Evolutionary conservation across 2,797 vertebrate genomes (phyloP).

Genomic region (Falco cherrug): DNA sequence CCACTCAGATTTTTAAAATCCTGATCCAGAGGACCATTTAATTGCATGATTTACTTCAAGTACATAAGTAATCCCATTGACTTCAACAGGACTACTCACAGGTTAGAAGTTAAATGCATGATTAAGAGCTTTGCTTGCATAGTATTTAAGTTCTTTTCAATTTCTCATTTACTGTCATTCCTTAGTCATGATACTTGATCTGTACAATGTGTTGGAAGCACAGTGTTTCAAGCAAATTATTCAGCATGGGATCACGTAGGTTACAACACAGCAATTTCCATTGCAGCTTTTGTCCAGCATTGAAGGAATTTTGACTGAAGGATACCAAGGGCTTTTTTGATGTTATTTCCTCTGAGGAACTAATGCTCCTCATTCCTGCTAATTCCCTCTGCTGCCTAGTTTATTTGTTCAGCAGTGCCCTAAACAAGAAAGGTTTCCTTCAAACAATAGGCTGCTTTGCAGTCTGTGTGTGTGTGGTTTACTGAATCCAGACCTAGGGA

Average conservation of each 20-base stretch:
- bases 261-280: slow-evolving; percentile 26
- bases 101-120: slow-evolving; percentile 29
- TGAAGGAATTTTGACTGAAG: slow-evolving; percentile 50
- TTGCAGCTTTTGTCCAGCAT: background rate
- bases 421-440: slow-evolving; percentile 57
- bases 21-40: slow-evolving; percentile 12
- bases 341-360: slow-evolving; percentile 49
- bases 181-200: background rate
- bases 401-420: slow-evolving; percentile 63
- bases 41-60: slow-evolving; percentile 9
- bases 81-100: background rate
- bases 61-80: background rate
- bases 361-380: slow-evolving; percentile 58
- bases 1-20: slow-evolving; percentile 24
- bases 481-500: slow-evolving; percentile 52
- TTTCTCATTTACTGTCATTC: background rate
- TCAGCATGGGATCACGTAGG: background rate
- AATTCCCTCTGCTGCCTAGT: slow-evolving; percentile 56
- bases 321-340: slow-evolving; percentile 26
- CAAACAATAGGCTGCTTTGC: slow-evolving; percentile 60
- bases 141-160: slow-evolving; percentile 8
- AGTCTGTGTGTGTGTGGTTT: slow-evolving; percentile 53
- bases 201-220: background rate
- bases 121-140: slow-evolving; percentile 19
- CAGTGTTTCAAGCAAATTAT: slow-evolving; percentile 8